Evolutionary conservation across 2,797 vertebrate genomes (phyloP).

Genomic region (Eremophila alpestris): DNA sequence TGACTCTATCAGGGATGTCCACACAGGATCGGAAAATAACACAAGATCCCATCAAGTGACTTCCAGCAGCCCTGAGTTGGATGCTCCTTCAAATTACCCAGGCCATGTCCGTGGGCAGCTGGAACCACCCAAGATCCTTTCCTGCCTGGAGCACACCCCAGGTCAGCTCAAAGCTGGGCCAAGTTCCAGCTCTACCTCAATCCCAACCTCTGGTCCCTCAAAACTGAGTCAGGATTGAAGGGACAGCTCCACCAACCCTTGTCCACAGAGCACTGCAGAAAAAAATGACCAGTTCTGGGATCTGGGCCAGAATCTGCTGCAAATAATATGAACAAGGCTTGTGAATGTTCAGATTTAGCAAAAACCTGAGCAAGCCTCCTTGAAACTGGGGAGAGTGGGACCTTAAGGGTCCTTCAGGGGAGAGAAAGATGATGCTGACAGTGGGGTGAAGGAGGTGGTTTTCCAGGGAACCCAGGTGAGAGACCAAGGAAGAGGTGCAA

Average conservation of each 20-base stretch:
- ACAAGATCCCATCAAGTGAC: background rate
- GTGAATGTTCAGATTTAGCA: background rate
- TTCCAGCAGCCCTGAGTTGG: background rate
- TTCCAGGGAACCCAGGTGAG: background rate
- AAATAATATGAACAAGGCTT: background rate
- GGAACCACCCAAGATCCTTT: background rate
- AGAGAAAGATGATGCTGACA: background rate
- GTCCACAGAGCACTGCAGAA: background rate
- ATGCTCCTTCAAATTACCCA: background rate
- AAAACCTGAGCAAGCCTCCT: background rate
- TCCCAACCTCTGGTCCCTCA: background rate
- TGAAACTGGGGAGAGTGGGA: background rate
- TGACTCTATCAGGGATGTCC: background rate
- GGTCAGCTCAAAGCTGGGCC: background rate
- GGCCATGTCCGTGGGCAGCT: background rate
- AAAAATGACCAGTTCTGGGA: background rate
- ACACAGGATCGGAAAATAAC: background rate
- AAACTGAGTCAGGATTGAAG: background rate
- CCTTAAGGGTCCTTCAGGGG: background rate
- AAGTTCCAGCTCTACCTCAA: background rate
- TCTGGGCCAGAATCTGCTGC: background rate
- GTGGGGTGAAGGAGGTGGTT: background rate
- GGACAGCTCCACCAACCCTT: background rate
- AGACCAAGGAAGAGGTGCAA: background rate
- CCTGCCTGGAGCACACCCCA: background rate